These are phyloP conservation scores for Glyptemys insculpta DNA, from an alignment of 2,797 vertebrate genomes.

Conservation along the genomic window DNA sequence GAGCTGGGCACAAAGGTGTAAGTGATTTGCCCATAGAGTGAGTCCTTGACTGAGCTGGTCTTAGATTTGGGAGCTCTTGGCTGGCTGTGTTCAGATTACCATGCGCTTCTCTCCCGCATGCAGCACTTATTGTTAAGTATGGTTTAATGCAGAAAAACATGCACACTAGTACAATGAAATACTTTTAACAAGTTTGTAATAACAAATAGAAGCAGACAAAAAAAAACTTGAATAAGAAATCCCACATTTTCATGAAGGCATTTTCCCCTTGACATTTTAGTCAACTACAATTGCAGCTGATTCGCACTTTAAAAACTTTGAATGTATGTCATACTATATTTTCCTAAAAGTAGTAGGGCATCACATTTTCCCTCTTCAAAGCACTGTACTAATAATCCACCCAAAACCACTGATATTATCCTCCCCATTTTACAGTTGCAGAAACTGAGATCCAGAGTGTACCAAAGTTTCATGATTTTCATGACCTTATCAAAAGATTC, in stretches of 20 bases:
- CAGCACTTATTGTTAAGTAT: background rate
- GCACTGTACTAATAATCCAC: background rate
- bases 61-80: background rate
- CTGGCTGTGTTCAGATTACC: background rate
- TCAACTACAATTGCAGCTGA: background rate
- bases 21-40: background rate
- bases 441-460: background rate
- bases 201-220: background rate
- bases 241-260: background rate
- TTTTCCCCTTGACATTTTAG: background rate
- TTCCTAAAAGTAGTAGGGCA: no score
- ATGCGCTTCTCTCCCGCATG: background rate
- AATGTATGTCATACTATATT: no score
- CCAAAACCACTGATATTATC: background rate
- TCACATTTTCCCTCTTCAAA: background rate
- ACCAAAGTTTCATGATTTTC: background rate
- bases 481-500: background rate
- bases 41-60: background rate
- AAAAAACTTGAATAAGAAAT: background rate
- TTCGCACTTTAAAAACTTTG: no score
- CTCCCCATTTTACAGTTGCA: background rate
- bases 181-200: background rate
- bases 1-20: background rate
- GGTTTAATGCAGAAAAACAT: background rate
- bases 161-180: background rate